Evolutionary conservation across 2,113 vertebrate genomes (phyloP).

Genomic region (Kryptolebias marmoratus): DNA sequence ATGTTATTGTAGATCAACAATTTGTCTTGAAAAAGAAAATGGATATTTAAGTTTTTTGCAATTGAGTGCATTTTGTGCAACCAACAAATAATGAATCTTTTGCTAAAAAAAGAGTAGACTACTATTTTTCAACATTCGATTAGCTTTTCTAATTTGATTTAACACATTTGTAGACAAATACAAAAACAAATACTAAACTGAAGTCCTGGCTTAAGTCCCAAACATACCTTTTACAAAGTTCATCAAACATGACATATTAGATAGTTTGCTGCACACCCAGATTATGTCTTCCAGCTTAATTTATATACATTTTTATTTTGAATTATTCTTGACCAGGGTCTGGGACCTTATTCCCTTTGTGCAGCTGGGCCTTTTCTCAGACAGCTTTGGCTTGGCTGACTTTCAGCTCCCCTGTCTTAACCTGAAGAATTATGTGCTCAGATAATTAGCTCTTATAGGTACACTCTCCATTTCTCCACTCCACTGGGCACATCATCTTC

Average conservation of each 20-base stretch:
- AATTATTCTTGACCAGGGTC: conserved; percentile 54
- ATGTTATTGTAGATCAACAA: too few species aligned
- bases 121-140: too few species aligned
- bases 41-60: too few species aligned
- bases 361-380: conserved; percentile 49
- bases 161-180: too few species aligned
- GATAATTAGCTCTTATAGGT: conserved; percentile 86
- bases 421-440: conserved; percentile 84
- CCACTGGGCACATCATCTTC: conserved; percentile 86
- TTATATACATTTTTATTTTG: conserved; percentile 40
- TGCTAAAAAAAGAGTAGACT: too few species aligned
- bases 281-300: conserved; percentile 11
- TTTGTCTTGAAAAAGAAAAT: too few species aligned
- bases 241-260: neutral
- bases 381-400: conserved; percentile 71
- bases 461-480: conserved; percentile 84
- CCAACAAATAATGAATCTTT: too few species aligned
- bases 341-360: conserved; percentile 56
- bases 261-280: conserved; percentile 22
- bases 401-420: conserved; percentile 79
- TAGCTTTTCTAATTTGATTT: too few species aligned
- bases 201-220: neutral
- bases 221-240: conserved; percentile 8
- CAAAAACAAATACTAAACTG: too few species aligned
- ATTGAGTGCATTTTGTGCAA: too few species aligned